Conservation (phyloP, 2,113 vertebrate genomes). For the Patagioenas fasciata region DNA sequence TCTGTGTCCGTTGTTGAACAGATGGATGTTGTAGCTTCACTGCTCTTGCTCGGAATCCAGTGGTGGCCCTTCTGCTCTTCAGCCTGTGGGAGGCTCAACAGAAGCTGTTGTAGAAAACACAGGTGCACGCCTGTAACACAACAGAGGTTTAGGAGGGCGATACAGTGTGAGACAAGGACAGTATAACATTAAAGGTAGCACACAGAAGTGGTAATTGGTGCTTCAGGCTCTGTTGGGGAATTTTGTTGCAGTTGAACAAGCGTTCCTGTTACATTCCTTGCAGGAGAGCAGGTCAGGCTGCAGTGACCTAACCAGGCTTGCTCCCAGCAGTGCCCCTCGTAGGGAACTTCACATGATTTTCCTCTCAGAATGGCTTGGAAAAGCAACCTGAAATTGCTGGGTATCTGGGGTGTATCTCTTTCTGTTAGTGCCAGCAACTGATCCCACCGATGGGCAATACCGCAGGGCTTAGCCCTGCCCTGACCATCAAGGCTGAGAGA, state of each 20-base stretch:
- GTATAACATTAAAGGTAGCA: neutral
- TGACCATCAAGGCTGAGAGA: neutral
- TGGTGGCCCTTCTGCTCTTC: neutral
- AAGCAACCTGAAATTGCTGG: neutral
- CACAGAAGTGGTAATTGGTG: neutral
- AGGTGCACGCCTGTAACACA: rapidly evolving
- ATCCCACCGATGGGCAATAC: neutral
- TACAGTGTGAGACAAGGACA: neutral
- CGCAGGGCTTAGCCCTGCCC: conserved; percentile 8
- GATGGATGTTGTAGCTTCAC: neutral
- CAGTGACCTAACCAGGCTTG: neutral
- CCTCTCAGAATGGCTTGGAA: neutral
- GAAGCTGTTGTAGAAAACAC: neutral
- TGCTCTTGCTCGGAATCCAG: neutral
- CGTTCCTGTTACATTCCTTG: neutral
- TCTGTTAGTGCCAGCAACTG: neutral
- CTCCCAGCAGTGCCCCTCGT: neutral
- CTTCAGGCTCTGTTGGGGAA: neutral
- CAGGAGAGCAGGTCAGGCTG: neutral
- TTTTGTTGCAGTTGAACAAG: neutral
- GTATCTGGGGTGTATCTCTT: neutral
- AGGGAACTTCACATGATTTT: neutral
- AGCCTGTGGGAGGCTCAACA: neutral
- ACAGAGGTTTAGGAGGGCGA: neutral
- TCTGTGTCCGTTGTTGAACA: neutral